Evolutionary conservation across 2,113 vertebrate genomes (phyloP), one percentile per base, ranked within the genome.

Genomic region (Ageneiosus marmoratus): DNA sequence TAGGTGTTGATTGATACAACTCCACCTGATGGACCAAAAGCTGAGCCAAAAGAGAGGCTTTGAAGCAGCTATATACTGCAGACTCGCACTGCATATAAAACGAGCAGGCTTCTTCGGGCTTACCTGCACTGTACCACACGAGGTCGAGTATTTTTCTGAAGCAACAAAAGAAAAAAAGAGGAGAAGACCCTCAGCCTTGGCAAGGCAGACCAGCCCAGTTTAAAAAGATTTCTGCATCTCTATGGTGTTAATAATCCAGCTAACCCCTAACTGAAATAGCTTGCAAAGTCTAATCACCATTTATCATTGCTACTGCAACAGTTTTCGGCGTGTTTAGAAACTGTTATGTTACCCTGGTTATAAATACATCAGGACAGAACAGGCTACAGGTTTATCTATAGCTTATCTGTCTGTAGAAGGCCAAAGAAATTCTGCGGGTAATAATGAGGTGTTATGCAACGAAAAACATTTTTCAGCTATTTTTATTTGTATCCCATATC

Each of bases 1-100:
- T 76, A 72, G 60, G 34, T 51, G 29, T 4, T 81, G 84, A 79
- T 74, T 80, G 74, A 85, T 85, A 16, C 41, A 73, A 22, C 18
- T 62, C 67, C 56, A 74, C 60, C 37, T 78, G 81, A 80, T 82
- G 70, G 48, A 50, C 48, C 27, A 15, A 11, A 70, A 58, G 34
- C 58, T 65, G 50, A 82, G 75, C 41, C 69, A 74, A 48, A 48
- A 72, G 9, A 34, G 32, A 15, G 37, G 60, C 29, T 63, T 41
- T 34, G 22, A n/a, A 11, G n/a, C 76, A 44, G 55, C 37, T 5
- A 5, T 37, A 37, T 44, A 24, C 12, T 58, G 53, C 32, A 27
- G 5, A 41, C 11, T 41, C 37, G 53, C 44, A 50, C 46, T 32
- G 46, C 69, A 46, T 3, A 72, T 4, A 27, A 4, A 73, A 6